A percentile compares a stretch with the other conserved stretches of the same genome.
phyloP scores from a whole-genome alignment of 2,113 vertebrate species.

The Charadrius vociferus region DNA sequence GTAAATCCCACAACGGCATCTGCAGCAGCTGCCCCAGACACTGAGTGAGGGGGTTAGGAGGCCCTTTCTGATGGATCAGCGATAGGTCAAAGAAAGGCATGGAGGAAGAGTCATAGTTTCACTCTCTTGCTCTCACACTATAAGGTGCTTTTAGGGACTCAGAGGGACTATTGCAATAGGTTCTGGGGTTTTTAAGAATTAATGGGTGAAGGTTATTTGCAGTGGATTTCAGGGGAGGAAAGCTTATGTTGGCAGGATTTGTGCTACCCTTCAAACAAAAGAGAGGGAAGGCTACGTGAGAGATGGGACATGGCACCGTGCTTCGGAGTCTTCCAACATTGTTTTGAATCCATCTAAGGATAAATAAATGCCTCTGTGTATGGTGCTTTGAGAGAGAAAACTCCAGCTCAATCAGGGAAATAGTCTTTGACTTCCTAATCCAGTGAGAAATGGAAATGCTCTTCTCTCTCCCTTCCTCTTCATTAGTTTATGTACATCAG shows the following conservation, averaged over 20 bases:
- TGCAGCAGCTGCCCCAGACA: background rate
- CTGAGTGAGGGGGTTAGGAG: background rate
- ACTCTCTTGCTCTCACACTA: background rate
- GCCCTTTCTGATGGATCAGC: background rate
- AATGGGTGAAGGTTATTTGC: background rate
- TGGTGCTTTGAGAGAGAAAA: background rate
- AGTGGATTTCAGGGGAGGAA: background rate
- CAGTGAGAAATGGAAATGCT: conserved; percentile 24
- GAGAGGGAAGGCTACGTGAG: background rate
- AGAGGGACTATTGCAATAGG: background rate
- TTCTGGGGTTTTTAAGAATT: background rate
- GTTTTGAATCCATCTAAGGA: background rate
- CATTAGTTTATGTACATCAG: conserved; percentile 13
- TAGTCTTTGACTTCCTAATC: conserved; percentile 20
- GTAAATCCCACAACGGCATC: background rate
- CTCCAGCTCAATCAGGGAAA: background rate
- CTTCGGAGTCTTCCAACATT: background rate
- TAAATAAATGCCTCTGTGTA: conserved; percentile 1
- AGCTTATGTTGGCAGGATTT: background rate
- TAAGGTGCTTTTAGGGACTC: background rate
- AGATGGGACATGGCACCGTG: rapidly evolving
- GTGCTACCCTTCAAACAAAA: background rate
- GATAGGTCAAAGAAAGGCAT: background rate
- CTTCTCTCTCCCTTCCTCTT: conserved; percentile 18
- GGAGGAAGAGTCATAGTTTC: background rate